Conservation (phyloP, 2,113 vertebrate species). For the Mionectes macconnelli region DNA sequence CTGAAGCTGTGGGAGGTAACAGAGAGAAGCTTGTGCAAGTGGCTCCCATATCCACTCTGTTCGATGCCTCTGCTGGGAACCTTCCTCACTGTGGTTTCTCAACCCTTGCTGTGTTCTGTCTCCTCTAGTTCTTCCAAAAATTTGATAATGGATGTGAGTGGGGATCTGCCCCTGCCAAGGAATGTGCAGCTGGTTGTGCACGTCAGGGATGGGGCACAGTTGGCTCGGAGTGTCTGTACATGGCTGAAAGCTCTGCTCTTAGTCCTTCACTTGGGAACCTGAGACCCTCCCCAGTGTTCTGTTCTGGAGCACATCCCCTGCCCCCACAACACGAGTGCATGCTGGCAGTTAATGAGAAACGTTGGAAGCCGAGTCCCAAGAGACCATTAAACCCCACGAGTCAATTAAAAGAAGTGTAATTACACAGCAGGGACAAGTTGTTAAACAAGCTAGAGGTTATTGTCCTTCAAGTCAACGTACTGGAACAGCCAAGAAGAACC, state of each 20-base stretch:
- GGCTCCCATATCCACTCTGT: background rate
- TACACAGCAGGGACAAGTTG: conserved; percentile 84
- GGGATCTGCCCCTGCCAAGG: background rate
- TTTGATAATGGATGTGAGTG: background rate
- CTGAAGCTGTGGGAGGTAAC: background rate
- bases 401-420: conserved; percentile 88
- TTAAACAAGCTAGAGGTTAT: conserved; percentile 91
- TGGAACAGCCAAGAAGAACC: conserved; percentile 75
- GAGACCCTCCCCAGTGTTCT: background rate
- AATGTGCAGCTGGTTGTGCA: background rate
- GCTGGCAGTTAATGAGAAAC: conserved; percentile 53
- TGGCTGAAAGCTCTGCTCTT: background rate
- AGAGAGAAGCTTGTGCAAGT: background rate
- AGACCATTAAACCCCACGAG: conserved; percentile 82
- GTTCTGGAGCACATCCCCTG: background rate
- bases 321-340: background rate
- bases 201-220: background rate
- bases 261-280: background rate
- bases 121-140: background rate
- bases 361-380: conserved; percentile 70
- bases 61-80: background rate
- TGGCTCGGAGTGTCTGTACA: background rate
- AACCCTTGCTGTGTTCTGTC: background rate
- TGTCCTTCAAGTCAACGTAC: conserved; percentile 84
- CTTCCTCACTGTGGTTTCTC: background rate